A percentile compares a stretch with the other conserved stretches of the same genome.
Evolutionary conservation across 2,888 invertebrate genomes (phyloP).

Genomic region (Elegia similella): DNA sequence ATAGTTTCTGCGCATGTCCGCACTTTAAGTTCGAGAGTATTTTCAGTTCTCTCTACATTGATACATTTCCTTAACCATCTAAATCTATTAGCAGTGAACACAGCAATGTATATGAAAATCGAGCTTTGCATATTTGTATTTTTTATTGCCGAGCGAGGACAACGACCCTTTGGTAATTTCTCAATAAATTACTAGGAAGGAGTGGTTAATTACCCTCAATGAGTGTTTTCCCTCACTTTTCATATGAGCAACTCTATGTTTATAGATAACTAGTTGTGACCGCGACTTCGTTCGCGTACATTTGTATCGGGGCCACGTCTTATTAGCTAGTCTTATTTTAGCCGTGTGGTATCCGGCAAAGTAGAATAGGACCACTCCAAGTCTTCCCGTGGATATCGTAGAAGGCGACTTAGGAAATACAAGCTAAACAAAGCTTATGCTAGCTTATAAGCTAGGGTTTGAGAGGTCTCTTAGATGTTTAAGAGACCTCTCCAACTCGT

Average conservation of each 20-base stretch:
- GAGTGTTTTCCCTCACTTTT: background rate
- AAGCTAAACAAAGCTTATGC: too few species aligned
- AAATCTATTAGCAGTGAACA: background rate
- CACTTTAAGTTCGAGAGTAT: background rate
- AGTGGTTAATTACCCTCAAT: background rate
- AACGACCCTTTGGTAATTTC: conserved; percentile 2
- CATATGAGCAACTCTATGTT: background rate
- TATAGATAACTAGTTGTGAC: too few species aligned
- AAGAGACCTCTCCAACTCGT: too few species aligned
- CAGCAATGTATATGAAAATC: conserved; percentile 2
- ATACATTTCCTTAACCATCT: background rate
- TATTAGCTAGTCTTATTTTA: too few species aligned
- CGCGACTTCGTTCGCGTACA: too few species aligned
- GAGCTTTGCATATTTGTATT: background rate
- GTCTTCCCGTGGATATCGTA: too few species aligned
- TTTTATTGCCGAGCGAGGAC: background rate
- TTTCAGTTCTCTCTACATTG: background rate
- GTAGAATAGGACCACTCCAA: too few species aligned
- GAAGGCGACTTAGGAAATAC: too few species aligned
- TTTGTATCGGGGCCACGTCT: too few species aligned
- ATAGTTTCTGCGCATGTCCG: conserved; percentile 44
- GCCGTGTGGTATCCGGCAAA: too few species aligned
- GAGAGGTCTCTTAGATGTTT: too few species aligned
- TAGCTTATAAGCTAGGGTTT: too few species aligned
- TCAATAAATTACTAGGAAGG: background rate